Evolutionary conservation across 2,888 invertebrate species (phyloP), one percentile per base, ranked within the genome.

Genomic region (Drosophila ezoana): DNA sequence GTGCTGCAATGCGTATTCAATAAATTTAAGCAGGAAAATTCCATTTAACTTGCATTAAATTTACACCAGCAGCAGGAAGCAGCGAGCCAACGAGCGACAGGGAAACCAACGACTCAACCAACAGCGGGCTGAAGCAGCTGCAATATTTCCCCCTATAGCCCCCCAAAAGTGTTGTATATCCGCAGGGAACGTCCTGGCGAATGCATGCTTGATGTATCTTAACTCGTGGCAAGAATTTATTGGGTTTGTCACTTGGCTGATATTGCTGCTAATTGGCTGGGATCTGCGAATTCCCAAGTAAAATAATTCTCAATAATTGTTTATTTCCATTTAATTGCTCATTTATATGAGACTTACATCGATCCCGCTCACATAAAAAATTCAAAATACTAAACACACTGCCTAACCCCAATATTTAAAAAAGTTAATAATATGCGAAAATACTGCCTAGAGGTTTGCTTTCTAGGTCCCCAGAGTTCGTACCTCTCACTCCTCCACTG

Each of bases 41-140:
- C 53, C 65, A 78, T 68, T 72, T 72, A 53, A 70, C 67, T 65
- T 60, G 51, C 60, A 59, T 66, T 71, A 58, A 79, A 60, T 65
- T 68, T 51, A 56, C 45, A 63, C 48, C 58, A 66, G 41, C n/a
- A 40, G 38, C 75, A 54, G 53, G 23, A 23, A 68, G 5, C 33
- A 28, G 41, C 23, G n/a, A n/a, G n/a, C n/a, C 60, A 33, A 44
- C 33, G 44, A 40, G 20, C 16, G 11, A 44, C 44, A 44, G 28
- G 52, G 14, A 62, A 54, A 41, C 41, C 45, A 35, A 44, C 28
- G 35, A 10, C 11, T 9, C 23, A 48, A 16, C 33, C 41, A 28
- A 45, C 58, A 43, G 33, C 58, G 47, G 28, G 41, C 37, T 37
- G 18, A 57, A 32, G 16, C 32, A 71, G 20, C 72, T 72, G 1